phyloP scores from a whole-genome alignment of 2,113 vertebrate genomes.

The Piaya cayana region DNA sequence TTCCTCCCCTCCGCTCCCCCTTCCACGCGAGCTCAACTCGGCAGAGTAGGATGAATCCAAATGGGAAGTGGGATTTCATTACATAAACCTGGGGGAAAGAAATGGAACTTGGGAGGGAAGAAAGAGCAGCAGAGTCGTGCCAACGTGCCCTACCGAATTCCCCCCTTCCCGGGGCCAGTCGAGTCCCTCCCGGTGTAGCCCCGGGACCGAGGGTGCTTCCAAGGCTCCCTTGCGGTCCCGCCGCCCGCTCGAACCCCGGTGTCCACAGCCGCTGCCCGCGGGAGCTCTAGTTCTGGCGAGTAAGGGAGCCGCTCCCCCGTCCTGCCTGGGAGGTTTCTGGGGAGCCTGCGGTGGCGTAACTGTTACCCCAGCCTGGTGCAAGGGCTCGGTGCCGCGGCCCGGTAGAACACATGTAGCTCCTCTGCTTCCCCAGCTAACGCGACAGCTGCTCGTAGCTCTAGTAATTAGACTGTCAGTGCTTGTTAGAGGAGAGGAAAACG shows the following conservation, averaged over 20 bases:
- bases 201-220: not conserved
- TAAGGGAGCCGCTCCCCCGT: not conserved
- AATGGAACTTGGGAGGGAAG: not conserved
- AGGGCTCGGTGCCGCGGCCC: constrained; percentile 14
- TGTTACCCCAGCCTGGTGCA: not conserved
- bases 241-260: not conserved
- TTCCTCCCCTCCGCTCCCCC: not conserved
- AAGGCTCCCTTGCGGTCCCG: not conserved
- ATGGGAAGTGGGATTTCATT: not conserved
- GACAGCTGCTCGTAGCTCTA: constrained; percentile 93
- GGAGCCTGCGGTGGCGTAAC: not conserved
- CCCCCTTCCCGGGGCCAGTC: not conserved
- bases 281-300: not conserved
- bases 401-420: constrained; percentile 76
- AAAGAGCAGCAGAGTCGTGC: not conserved
- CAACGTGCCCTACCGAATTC: not conserved
- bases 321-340: not conserved
- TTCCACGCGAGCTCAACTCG: not conserved
- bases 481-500: constrained; percentile 89
- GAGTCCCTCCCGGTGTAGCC: not conserved
- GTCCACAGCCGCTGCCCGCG: not conserved
- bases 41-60: not conserved
- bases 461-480: constrained; percentile 99
- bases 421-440: constrained; percentile 80
- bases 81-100: not conserved